Base-by-base conservation (phyloP, 2,113 vertebrate genomes). In the Carassius gibelio region DNA sequence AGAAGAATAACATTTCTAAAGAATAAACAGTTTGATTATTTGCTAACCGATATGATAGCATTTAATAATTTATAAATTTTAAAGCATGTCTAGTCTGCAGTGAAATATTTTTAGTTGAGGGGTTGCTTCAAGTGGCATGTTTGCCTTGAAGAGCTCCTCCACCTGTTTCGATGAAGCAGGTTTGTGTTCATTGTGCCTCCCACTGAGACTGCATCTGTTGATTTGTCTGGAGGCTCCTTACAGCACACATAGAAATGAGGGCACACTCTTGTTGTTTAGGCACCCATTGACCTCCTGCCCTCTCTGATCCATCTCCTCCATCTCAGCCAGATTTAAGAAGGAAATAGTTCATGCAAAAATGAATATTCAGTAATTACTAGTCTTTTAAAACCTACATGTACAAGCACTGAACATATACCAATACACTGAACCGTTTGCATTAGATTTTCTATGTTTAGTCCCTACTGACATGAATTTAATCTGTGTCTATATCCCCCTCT, bases 141-240 rank as follows among this genome's bases (percentile, higher is more conserved):
- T 69, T 68, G 62, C 23, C 30, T 52, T 69, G 78, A 66, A 42
- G 48, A 55, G 57, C 38, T 79, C 52, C n/a, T 75, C 78, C 55
- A 86, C 38, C 84, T 81, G 79, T 86, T 81, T 57, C 13, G 42
- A 86, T 66, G 48, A 72, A 86, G 68, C 36, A 64, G 83, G 76
- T 81, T 82, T 50, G 17, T 64, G 88, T 86, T 85, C 61, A 86
- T 78, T 86, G 57, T 45, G 66, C 83, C 79, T 84, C 88, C 83
- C 19, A 66, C 82, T 42, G 88, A 80, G 82, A 55, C 1, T 14
- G 69, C 87, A 89, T 89, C 88, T 89, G 89, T 84, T 83, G 85
- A 75, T 52, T 85, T 75, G 75, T 85, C 83, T 85, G 85, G 38
- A 80, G 75, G 61, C 30, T 81, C 59, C 38, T 75, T 15, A 21